phyloP scores from a whole-genome alignment of 2,888 invertebrate genomes.

The Hyalella azteca region DNA sequence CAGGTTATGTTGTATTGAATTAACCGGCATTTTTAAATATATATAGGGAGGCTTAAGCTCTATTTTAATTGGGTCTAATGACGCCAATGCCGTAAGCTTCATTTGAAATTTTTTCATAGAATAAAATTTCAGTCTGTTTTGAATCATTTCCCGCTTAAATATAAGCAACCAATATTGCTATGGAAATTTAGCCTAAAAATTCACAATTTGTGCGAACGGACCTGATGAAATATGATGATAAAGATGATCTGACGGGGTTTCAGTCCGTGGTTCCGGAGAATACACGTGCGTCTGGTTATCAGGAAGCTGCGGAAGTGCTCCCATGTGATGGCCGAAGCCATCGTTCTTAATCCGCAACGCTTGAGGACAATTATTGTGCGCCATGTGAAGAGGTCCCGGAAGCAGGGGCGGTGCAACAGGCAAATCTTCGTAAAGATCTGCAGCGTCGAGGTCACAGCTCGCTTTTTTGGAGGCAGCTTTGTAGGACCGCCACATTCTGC shows the following conservation, averaged over 20 bases:
- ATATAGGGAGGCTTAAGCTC: too few species aligned
- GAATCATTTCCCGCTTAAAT: too few species aligned
- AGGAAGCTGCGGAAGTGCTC: slow-evolving; percentile 11
- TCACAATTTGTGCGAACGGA: too few species aligned
- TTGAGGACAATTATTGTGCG: neutral
- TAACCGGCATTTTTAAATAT: too few species aligned
- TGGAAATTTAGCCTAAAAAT: too few species aligned
- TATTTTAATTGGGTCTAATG: too few species aligned
- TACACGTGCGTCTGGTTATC: slow-evolving; percentile 41
- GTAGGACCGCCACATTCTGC: slow-evolving; percentile 32
- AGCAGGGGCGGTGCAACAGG: slow-evolving; percentile 51
- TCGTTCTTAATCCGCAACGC: slow-evolving; percentile 1
- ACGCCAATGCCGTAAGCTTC: too few species aligned
- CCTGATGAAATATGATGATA: slow-evolving; percentile 56
- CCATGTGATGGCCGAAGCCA: slow-evolving; percentile 42
- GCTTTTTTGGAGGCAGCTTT: slow-evolving; percentile 22
- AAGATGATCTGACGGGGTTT: slow-evolving; percentile 53
- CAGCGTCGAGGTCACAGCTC: slow-evolving; percentile 13
- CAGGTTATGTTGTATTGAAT: too few species aligned
- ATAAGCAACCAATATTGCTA: too few species aligned
- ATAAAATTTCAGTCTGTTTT: too few species aligned
- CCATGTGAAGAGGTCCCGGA: slow-evolving; percentile 41
- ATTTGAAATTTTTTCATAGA: too few species aligned
- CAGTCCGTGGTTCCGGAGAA: slow-evolving; percentile 47
- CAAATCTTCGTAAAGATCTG: slow-evolving; percentile 49